Evolutionary conservation across 1,140 invertebrate genomes (phyloP), one percentile per base, ranked within the genome.

Genomic region (Penaeus japonicus): DNA sequence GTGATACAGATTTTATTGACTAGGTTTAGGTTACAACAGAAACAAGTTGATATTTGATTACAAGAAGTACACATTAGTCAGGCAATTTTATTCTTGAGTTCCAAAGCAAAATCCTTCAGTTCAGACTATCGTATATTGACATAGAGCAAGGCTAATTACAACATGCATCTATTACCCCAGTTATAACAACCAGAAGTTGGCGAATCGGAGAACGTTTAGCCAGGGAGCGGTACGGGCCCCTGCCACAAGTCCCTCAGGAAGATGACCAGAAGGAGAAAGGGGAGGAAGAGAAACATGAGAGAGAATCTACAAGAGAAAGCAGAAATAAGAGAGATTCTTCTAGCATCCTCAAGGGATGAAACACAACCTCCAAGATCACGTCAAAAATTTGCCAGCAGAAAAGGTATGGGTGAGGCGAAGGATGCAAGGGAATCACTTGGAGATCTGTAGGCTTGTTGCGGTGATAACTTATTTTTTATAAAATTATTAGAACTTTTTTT

Each of bases 251-350:
- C 10, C 47, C 0, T 47, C 27, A 27, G 70, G 27, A 73, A 3
- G 70, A 73, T 27, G 70, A 73, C 2, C 27, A 73, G 24, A 73
- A 73, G 20, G 27, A 73, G 5, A 32, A 73, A 32, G 85, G 62
- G 30, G 85, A 87, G 39, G 85, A 87, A 39, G 85, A 87, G 24
- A 87, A 87, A 47, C 85, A 87, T 65, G 85, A 87, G 85, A 88
- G 78, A 35, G 87, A 88, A 39, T 62, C 87, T 22, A 88, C 87
- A 10, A 88, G 83, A 75, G 87, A 88, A 75, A 39, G n/a, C 18
- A 27, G 54, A 4, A 20, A 73, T 32, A 88, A 88, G 54, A 83
- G 87, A 78, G 87, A 88, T 47, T n/a, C 30, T 83, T 30, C 84
- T 80, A n/a, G 80, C 70, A 30, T 54, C 87, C 0, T 62, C 80